Percentiles rank a stretch among this genome's conserved stretches.
Conservation (phyloP, 2,888 invertebrate species). For the Acrocyrtus sp. region DNA sequence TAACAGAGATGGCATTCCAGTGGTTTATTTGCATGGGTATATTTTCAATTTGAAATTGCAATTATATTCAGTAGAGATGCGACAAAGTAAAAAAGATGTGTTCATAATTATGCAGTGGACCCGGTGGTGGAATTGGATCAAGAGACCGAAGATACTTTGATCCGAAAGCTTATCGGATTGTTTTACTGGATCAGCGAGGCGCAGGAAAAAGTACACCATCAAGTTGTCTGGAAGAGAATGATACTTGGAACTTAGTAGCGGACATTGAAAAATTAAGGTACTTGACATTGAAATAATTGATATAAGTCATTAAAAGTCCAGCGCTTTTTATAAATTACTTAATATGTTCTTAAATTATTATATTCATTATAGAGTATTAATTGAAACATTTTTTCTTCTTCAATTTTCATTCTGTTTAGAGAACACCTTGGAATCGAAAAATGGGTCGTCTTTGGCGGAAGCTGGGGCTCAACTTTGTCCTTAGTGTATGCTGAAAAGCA, state of each 20-base stretch:
- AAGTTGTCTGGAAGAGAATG: conserved; percentile 49
- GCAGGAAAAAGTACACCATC: conserved; percentile 48
- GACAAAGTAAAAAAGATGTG: too few relatives aligned
- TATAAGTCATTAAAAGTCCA: too few relatives aligned
- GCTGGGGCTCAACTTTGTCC: conserved; percentile 48
- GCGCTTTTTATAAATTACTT: too few relatives aligned
- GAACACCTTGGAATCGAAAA: conserved; percentile 43
- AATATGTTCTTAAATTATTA: too few relatives aligned
- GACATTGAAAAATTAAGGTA: conserved; percentile 52
- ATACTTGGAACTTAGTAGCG: conserved; percentile 49
- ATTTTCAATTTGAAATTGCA: too few relatives aligned
- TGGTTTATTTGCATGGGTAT: conserved; percentile 51
- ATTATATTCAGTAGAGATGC: background rate
- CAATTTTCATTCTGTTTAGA: too few relatives aligned
- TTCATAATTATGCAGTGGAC: conserved; percentile 46
- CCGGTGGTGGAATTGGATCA: conserved; percentile 43
- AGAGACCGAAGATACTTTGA: conserved; percentile 53
- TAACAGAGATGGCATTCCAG: conserved; percentile 40
- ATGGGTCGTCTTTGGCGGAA: conserved; percentile 53
- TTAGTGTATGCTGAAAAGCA: conserved; percentile 45
- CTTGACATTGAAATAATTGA: background rate
- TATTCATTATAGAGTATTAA: too few relatives aligned
- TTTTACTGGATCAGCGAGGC: conserved; percentile 51
- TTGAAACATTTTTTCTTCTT: too few relatives aligned
- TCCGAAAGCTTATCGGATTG: conserved; percentile 37